Percentiles rank a stretch among this genome's conserved stretches.
phyloP scores from a whole-genome alignment of 2,113 vertebrate genomes.

The Heloderma charlesbogerti region DNA sequence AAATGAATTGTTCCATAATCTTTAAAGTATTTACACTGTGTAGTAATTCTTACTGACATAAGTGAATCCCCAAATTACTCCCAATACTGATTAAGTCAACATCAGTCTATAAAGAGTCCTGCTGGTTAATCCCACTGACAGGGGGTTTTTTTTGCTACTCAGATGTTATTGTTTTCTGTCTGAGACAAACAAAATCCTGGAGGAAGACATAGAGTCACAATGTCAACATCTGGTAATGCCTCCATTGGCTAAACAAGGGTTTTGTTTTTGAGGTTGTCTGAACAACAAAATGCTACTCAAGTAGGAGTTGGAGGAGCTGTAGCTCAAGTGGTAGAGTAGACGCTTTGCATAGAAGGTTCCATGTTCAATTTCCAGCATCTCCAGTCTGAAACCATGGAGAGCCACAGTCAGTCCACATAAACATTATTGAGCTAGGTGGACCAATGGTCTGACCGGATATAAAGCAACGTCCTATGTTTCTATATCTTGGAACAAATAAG shows the following conservation, averaged over 20 bases:
- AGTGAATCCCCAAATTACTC: conserved; percentile 12
- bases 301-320: neutral
- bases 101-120: rapidly evolving
- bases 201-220: neutral
- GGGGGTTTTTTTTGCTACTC: neutral
- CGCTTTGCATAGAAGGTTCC: neutral
- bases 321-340: neutral
- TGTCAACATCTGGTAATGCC: neutral
- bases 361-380: neutral
- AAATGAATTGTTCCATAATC: conserved; percentile 22
- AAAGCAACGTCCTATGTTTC: neutral
- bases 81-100: conserved; percentile 1
- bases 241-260: neutral
- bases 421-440: neutral
- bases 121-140: conserved; percentile 8
- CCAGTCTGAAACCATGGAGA: neutral
- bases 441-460: neutral
- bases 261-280: neutral
- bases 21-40: conserved; percentile 28
- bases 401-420: neutral
- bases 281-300: conserved; percentile 23
- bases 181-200: neutral
- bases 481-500: conserved; percentile 22
- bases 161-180: neutral
- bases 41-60: neutral